Conservation (phyloP, 2,113 vertebrate genomes). For the Nicator chloris region DNA sequence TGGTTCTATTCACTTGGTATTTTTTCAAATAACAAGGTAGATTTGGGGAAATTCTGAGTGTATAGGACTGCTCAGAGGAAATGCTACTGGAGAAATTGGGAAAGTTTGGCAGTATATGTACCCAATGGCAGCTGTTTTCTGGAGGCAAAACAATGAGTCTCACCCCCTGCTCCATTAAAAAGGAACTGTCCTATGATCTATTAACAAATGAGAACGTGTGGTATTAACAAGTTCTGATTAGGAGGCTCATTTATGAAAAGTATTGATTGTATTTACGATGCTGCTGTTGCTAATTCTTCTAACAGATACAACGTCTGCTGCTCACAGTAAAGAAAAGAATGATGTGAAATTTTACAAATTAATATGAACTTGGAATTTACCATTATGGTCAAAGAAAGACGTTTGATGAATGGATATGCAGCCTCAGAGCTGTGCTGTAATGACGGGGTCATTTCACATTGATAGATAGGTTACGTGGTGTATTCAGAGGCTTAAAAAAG, state of each 20-base stretch:
- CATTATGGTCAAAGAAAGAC: not conserved
- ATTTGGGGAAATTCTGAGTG: not conserved
- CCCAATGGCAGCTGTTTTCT: not conserved
- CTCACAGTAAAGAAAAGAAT: not conserved
- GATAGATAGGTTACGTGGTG: not conserved
- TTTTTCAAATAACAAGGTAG: not conserved
- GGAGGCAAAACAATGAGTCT: not conserved
- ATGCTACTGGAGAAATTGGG: not conserved
- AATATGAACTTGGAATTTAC: constrained; percentile 15
- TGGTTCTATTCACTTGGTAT: not conserved
- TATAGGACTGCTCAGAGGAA: not conserved
- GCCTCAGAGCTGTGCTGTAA: not conserved
- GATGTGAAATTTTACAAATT: not conserved
- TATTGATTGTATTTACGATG: not conserved
- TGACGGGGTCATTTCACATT: not conserved
- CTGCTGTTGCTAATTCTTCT: not conserved
- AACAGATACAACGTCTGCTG: not conserved
- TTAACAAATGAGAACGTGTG: not conserved
- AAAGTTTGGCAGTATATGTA: not conserved
- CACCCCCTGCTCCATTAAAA: not conserved
- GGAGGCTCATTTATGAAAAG: not conserved
- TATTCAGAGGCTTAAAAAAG: constrained; percentile 12
- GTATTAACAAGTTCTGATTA: not conserved
- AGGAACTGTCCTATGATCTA: not conserved
- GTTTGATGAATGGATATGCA: not conserved